A percentile compares a stretch with the other conserved stretches of the same genome.
Evolutionary conservation across 2,888 invertebrate species (phyloP).

Genomic region (Masnerella sp.): DNA sequence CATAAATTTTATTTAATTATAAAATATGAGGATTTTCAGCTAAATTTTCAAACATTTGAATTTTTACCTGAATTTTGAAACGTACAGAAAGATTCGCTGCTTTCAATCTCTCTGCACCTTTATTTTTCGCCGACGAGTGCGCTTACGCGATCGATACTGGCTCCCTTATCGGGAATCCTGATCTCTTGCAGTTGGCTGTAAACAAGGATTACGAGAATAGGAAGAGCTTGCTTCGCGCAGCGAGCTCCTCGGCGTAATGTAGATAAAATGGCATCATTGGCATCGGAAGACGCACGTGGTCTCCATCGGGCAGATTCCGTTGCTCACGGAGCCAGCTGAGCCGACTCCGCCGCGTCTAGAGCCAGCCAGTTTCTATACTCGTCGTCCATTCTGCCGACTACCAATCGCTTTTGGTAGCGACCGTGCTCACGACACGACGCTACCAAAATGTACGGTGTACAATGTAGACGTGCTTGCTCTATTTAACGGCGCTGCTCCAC

Average conservation of each 20-base stretch:
- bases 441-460: conserved; percentile 37
- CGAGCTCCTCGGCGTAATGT: conserved; percentile 49
- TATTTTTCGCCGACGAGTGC: conserved; percentile 41
- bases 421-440: conserved; percentile 43
- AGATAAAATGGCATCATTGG: conserved; percentile 57
- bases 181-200: conserved; percentile 60
- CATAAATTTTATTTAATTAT: no score
- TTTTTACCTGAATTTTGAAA: no score
- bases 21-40: no score
- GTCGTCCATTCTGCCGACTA: conserved; percentile 30
- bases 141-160: conserved; percentile 58
- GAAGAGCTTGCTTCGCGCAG: conserved; percentile 57
- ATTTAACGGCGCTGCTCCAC: conserved; percentile 43
- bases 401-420: conserved; percentile 54
- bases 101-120: conserved; percentile 52
- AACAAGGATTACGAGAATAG: conserved; percentile 62
- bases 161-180: conserved; percentile 60
- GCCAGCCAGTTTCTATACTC: conserved; percentile 13
- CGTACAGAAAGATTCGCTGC: no score
- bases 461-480: conserved; percentile 40
- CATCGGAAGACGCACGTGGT: conserved; percentile 54
- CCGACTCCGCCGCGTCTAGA: no score
- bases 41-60: no score
- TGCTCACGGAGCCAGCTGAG: conserved; percentile 45
- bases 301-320: conserved; percentile 50